Evolutionary conservation across 1,140 invertebrate species (phyloP).

Genomic region (Batillaria attramentaria): DNA sequence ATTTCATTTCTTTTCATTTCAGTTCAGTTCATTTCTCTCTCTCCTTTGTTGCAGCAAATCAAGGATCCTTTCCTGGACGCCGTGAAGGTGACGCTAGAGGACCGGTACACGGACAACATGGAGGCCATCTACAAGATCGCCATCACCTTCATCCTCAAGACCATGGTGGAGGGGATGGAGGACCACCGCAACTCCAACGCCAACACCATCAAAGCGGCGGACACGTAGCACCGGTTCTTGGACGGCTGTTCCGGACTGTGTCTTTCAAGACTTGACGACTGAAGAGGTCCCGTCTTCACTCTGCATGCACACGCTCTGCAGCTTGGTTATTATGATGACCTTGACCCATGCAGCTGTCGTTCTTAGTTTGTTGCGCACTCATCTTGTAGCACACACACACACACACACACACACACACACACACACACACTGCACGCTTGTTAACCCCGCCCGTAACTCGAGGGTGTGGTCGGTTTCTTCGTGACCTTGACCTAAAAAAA

Average conservation of each 20-base stretch:
- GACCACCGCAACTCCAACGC: conserved; percentile 27
- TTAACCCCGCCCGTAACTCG: no score
- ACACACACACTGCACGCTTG: not conserved
- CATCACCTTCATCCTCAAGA: conserved; percentile 91
- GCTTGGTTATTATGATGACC: no score
- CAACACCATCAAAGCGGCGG: not conserved
- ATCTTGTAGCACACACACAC: no score
- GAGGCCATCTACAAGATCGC: conserved; percentile 91
- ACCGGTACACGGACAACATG: conserved; percentile 91
- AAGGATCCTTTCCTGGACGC: conserved; percentile 77
- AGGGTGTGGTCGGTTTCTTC: no score
- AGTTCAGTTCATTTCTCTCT: not conserved
- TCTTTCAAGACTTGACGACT: no score
- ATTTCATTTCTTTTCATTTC: not conserved
- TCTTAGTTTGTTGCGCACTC: not conserved
- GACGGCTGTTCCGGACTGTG: not conserved
- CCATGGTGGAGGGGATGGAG: conserved; percentile 79
- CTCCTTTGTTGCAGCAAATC: conserved; percentile 77
- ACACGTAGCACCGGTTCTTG: not conserved
- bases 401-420: not conserved
- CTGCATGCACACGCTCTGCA: no score
- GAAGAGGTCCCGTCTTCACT: no score
- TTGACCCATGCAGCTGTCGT: no score
- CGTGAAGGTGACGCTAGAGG: conserved; percentile 86
- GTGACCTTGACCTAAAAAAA: no score